phyloP scores from a whole-genome alignment of 2,797 vertebrate species.

The Bovichtus variegatus region DNA sequence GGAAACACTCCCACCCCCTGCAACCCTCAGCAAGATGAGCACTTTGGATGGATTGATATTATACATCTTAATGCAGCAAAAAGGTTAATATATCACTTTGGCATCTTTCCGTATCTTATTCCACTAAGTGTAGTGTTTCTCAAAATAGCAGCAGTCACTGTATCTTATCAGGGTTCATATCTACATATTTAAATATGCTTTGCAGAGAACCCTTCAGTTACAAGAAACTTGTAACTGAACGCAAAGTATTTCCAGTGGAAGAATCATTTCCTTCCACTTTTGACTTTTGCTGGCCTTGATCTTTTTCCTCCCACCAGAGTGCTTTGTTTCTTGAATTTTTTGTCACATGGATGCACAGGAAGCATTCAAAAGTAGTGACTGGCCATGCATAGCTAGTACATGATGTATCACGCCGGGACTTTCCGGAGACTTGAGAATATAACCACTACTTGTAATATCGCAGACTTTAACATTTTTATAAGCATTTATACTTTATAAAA shows the following conservation, averaged over 20 bases:
- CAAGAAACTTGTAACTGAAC: background rate
- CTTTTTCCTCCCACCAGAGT: background rate
- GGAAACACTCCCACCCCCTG: background rate
- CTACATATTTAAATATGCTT: background rate
- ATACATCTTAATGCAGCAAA: background rate
- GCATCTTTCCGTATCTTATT: background rate
- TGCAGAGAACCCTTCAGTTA: no score
- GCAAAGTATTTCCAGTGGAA: background rate
- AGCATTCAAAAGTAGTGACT: background rate
- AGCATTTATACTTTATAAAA: background rate
- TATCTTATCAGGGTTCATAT: background rate
- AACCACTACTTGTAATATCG: background rate
- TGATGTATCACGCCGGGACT: background rate
- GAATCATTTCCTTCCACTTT: slow-evolving; percentile 24
- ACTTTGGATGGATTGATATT: background rate
- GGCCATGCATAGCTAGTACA: background rate
- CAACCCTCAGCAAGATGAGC: background rate
- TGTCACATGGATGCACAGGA: slow-evolving; percentile 3
- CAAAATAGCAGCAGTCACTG: background rate
- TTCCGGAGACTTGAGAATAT: background rate
- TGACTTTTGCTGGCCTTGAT: background rate
- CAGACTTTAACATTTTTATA: background rate
- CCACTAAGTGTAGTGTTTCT: background rate
- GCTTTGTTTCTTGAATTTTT: background rate
- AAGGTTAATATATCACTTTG: background rate